A percentile compares a stretch with the other conserved stretches of the same genome.
These are phyloP conservation scores for Vultur gryphus DNA, from an alignment of 2,797 vertebrate genomes.

Conservation along the genomic window DNA sequence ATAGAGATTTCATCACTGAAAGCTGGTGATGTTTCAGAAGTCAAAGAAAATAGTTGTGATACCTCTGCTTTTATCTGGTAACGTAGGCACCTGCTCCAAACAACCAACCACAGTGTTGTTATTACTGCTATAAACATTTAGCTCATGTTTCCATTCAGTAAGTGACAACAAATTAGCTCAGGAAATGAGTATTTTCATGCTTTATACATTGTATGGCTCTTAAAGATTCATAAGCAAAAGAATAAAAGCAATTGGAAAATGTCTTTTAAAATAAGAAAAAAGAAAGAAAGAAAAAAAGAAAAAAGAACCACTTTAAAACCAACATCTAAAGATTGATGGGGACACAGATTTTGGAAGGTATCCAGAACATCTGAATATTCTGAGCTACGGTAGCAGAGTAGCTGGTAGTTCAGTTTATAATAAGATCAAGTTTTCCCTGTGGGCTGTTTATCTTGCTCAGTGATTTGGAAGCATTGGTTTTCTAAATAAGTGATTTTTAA, in stretches of 20 bases:
- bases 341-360: background rate
- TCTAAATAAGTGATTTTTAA: slow-evolving; percentile 57
- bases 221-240: background rate
- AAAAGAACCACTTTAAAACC: background rate
- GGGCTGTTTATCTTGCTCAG: slow-evolving; percentile 47
- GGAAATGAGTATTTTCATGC: background rate
- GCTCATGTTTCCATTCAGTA: background rate
- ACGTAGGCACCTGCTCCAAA: background rate
- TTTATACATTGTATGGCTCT: background rate
- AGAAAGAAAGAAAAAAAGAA: background rate
- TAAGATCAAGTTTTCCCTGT: slow-evolving; percentile 30
- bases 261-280: background rate
- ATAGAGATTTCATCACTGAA: background rate
- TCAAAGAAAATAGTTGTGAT: background rate
- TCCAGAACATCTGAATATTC: background rate
- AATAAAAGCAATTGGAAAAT: background rate
- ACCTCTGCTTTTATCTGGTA: background rate
- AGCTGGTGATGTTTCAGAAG: background rate
- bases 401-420: background rate
- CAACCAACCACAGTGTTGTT: background rate
- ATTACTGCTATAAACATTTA: background rate
- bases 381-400: background rate
- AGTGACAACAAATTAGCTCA: background rate
- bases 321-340: background rate
- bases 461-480: slow-evolving; percentile 46